Evolutionary conservation across 1,140 invertebrate species (phyloP), one percentile per base, ranked within the genome.

Genomic region (Drosophila arizonae): DNA sequence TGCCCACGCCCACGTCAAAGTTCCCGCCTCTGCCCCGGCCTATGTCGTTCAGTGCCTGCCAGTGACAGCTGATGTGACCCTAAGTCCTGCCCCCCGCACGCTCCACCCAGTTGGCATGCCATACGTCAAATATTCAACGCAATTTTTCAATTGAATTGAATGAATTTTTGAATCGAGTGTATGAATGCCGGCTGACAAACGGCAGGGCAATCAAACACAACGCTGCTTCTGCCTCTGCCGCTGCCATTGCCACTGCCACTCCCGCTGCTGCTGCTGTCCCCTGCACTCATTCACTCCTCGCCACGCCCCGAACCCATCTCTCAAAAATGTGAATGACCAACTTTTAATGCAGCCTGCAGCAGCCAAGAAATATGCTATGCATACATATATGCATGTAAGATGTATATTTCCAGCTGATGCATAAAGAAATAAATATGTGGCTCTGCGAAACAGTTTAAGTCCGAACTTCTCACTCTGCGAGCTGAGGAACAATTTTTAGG

Each of bases 71-170:
- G 77, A 80, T 85, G 77, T 33, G 17, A 39, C 63, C 21, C 51
- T 43, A 41, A 46, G 36, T 43, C 41, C 41, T 33, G 4, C 41
- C 33, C 41, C 30, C 3, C n/a, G 11, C 57, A 28, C 45, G 26
- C 21, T 8, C 26, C 45, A 21, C 30, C 6, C 57, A 33, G 36
- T 57, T 57, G 52, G 48, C 46, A 50, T 39, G 56, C 71, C 78
- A 86, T 86, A 65, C 77, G 72, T 86, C 82, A 86, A 87, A 81
- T 79, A 81, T 81, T 72, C 82, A 70, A 65, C 21, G 82, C 72
- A 79, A 81, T 86, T 86, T 86, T 86, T 86, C 82, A 78, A 86
- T 87, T 86, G 82, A 81, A 86, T 86, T 87, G 78, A 86, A 86
- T 86, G 79, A 87, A 87, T 70, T 84, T 82, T 63, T 79, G 80